Conservation (phyloP, 2,797 vertebrate genomes). For the Clarias pachynema region DNA sequence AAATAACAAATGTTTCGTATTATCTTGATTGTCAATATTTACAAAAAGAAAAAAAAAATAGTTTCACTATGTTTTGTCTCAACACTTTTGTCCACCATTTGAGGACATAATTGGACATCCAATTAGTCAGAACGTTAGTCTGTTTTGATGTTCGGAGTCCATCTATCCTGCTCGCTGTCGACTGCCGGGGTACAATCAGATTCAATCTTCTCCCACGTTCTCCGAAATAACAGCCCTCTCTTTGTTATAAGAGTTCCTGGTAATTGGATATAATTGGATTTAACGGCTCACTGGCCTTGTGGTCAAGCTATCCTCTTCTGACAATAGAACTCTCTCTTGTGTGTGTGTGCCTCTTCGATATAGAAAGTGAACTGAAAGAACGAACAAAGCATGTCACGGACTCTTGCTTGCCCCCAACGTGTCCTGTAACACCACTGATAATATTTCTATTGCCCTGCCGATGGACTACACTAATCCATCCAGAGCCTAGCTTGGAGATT, state of each 20-base stretch:
- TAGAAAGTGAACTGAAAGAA: slow-evolving; percentile 14
- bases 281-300: slow-evolving; percentile 64
- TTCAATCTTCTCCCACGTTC: slow-evolving; percentile 26
- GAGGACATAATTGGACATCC: background rate
- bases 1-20: no score
- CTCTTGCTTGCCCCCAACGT: background rate
- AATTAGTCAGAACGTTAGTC: background rate
- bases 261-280: slow-evolving; percentile 71
- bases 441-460: background rate
- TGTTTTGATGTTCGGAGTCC: background rate
- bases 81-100: no score
- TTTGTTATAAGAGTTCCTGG: slow-evolving; percentile 55
- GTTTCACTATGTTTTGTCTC: no score
- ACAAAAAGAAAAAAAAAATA: no score
- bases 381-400: slow-evolving; percentile 12
- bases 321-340: slow-evolving; percentile 44
- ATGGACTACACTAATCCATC: slow-evolving; percentile 7
- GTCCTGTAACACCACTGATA: slow-evolving; percentile 4
- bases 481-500: background rate
- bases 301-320: slow-evolving; percentile 55
- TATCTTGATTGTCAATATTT: no score
- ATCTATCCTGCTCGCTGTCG: slow-evolving; percentile 14
- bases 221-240: slow-evolving; percentile 58
- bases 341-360: background rate
- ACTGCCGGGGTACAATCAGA: slow-evolving; percentile 6